Evolutionary conservation across 2,797 vertebrate genomes (phyloP).

Genomic region (Epinephelus coioides): DNA sequence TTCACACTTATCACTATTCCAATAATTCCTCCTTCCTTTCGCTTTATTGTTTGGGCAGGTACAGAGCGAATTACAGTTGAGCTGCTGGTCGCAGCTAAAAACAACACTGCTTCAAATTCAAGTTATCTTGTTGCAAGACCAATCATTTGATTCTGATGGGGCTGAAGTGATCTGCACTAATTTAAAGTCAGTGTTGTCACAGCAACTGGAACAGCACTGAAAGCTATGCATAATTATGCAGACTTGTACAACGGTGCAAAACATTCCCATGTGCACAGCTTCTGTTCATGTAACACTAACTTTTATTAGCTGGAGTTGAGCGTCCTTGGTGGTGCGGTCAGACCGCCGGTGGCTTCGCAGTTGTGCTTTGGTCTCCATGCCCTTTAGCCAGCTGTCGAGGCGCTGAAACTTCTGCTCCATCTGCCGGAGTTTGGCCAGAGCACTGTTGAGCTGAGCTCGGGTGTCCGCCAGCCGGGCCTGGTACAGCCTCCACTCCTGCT

Average conservation of each 20-base stretch:
- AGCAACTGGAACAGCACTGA: neutral
- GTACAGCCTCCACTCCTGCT: slow-evolving; percentile 94
- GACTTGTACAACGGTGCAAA: neutral
- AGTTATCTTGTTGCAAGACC: neutral
- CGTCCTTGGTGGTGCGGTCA: slow-evolving; percentile 89
- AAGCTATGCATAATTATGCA: slow-evolving; percentile 1
- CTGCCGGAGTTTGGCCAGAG: slow-evolving; percentile 90
- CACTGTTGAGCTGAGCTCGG: slow-evolving; percentile 88
- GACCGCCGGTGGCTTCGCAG: slow-evolving; percentile 87
- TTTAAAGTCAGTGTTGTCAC: slow-evolving; percentile 2
- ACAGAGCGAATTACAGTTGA: no score
- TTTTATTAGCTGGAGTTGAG: slow-evolving; percentile 93
- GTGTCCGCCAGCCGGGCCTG: slow-evolving; percentile 91
- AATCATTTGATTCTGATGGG: neutral
- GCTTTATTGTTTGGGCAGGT: no score
- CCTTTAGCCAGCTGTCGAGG: slow-evolving; percentile 92
- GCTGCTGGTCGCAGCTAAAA: no score
- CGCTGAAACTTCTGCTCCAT: slow-evolving; percentile 94
- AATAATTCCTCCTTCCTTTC: no score
- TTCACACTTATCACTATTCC: no score
- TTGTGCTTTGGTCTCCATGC: slow-evolving; percentile 90
- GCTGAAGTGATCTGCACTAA: neutral
- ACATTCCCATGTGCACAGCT: neutral
- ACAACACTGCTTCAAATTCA: neutral
- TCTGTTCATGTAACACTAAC: slow-evolving; percentile 72